Base-by-base conservation (phyloP, 2,888 invertebrate species). In the Cecidostiba fungosa region DNA sequence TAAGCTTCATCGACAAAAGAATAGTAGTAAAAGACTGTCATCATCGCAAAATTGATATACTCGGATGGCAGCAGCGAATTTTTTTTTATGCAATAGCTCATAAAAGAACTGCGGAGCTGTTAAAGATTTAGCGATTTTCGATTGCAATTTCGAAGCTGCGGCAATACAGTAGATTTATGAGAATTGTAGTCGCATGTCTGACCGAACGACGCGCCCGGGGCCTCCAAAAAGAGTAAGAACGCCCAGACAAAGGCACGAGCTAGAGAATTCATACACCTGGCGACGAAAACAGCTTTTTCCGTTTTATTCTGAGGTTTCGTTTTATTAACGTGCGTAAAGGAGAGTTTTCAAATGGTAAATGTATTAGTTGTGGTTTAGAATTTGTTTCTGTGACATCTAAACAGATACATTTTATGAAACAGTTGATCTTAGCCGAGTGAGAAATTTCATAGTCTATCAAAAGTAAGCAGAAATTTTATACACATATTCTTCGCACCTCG, bases 381-480 rank as follows among this genome's bases (percentile, higher is more conserved):
- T 1, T 36, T 36, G n/a, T 36, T 36, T 36, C 36, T 36, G 36
- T 36, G 36, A 6, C 36, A 36, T 36, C 4, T 36, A 6, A 36
- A 36, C 36, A 36, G 0, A 3, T 4, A 39, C 43, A 43, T 12
- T 10, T 59, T 59, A 8, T 8, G 23, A 8, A 19, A 8, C 8
- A 66, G 26, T 26, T 29, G 16, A 16, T 23, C 14, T 66, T 29
- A 26, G 66, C 14, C n/a, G n/a, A n/a, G n/a, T n/a, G 26, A 26
- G 12, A 23, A 62, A 66, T 66, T 29, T 66, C 29, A 12, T 66
- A 23, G 23, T 59, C 23, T 59, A 59, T 66, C 8, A 4, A 66
- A 66, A 66, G 23, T 29, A 29, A 26, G 66, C 26, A 66, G 54
- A 66, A 66, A 66, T 66, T 66, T 66, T 66, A 66, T 14, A 26